Conservation (phyloP, 2,797 vertebrate genomes). For the Lutra lutra region DNA sequence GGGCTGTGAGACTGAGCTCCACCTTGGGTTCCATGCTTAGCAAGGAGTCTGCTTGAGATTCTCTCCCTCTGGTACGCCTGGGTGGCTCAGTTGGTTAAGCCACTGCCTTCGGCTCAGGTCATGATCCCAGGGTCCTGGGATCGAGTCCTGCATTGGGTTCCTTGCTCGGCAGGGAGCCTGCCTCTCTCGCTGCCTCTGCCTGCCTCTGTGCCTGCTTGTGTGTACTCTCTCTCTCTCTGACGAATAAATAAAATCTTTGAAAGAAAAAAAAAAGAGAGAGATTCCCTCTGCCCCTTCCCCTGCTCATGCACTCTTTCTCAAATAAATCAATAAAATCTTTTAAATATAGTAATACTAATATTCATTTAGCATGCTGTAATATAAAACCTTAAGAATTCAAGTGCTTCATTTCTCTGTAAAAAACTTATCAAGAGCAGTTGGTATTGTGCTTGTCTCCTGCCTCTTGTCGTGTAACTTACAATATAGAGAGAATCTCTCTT, state of each 20-base stretch:
- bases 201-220: too few relatives aligned
- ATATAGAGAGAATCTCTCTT: not conserved
- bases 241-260: too few relatives aligned
- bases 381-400: slow-evolving; percentile 19
- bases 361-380: not conserved
- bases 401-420: not conserved
- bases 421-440: not conserved
- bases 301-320: not conserved
- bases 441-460: not conserved
- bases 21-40: not conserved
- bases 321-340: not conserved
- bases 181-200: too few relatives aligned
- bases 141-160: too few relatives aligned
- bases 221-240: too few relatives aligned
- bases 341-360: not conserved
- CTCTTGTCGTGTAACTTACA: not conserved
- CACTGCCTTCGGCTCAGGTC: too few relatives aligned
- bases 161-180: too few relatives aligned
- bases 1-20: not conserved
- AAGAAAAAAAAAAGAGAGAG: too few relatives aligned
- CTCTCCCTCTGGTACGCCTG: not conserved
- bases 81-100: too few relatives aligned
- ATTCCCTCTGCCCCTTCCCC: not conserved
- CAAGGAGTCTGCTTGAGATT: not conserved
- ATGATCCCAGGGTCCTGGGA: too few relatives aligned